Evolutionary conservation across 1,140 invertebrate species (phyloP), one percentile per base, ranked within the genome.

Genomic region (Drosophila kanapiae): DNA sequence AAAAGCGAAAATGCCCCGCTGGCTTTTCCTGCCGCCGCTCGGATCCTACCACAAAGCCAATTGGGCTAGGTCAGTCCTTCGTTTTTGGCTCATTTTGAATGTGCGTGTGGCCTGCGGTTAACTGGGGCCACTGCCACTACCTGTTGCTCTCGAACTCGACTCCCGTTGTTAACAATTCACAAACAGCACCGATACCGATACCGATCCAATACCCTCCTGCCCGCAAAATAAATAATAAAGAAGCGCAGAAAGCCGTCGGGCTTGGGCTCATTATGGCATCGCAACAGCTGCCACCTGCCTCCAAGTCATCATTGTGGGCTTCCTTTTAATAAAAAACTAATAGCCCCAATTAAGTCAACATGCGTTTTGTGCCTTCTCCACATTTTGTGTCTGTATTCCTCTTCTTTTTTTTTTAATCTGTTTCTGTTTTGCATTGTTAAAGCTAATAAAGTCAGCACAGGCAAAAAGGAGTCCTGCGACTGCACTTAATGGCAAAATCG

Each of bases 311-410:
- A 63, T 57, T 49, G 33, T 16, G 35, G 35, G 59, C 68, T 75
- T 53, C 75, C 54, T 60, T 60, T 80, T 72, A 80, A 78, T 71
- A 86, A 77, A 14, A 59, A 81, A 67, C 84, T 90, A 88, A 88
- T 88, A 84, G 82, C 69, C 74, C 80, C 85, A 90, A 88, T 88
- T 88, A 88, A 88, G 85, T 58, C 78, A 75, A 75, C 80, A 84
- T 87, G 85, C 80, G 59, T 81, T 87, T 87, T 75, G 68, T 75
- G 56, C n/a, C 62, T 65, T 40, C 42, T 64, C 62, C 57, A 58
- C 53, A 58, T 40, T 58, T 38, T 38, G 57, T 35, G 23, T 40
- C 23, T 23, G 23, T 23, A 23, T 23, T 23, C 3, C 37, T 54
- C 10, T n/a, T 14, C 10, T 23, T 29, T 48, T 60, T 33, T 33